Evolutionary conservation across 1,140 invertebrate genomes (phyloP), one percentile per base, ranked within the genome.

Genomic region (Bactericera cockerelli): DNA sequence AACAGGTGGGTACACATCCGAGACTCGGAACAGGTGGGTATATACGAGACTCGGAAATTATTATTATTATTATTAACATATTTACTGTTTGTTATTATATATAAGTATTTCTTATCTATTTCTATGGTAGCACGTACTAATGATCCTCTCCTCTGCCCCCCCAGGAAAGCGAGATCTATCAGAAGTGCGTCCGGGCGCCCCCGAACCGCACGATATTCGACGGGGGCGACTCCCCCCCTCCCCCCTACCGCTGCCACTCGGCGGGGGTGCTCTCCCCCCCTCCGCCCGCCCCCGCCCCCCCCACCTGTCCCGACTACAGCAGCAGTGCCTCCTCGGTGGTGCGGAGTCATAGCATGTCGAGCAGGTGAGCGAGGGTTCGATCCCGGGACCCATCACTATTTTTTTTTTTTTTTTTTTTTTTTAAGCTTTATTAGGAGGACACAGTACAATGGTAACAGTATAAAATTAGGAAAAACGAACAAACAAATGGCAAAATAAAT

Each of bases 151-250:
- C n/a, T 26, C 25, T 64, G 56, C 62, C 26, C 63, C 76, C 74
- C 31, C 69, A 81, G 77, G 77, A 82, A 70, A 78, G 77, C 65
- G 79, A 83, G 68, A 81, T 81, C 57, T 80, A 81, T 69, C 79
- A 81, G 66, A 79, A 81, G 67, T 81, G 80, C 64, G 79, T 86
- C 62, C 74, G 80, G 63, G 78, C 82, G 58, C 82, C 83, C 25
- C 83, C 83, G 19, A 86, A 86, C 65, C 76, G 79, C 65, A 84
- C 81, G 33, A 78, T 83, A 26, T 78, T 49, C 19, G 42, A 49
- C 19, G 42, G 42, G n/a, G 42, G 22, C 6, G 42, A 22, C 19
- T 3, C 42, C 42, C n/a, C n/a, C n/a, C 42, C 42, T 49, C 42
- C n/a, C 22, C 42, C 42, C 19, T 49, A 49, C 22, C 42, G 42